Base-by-base conservation (phyloP, 2,888 invertebrate genomes). In the Ochropleura leucogaster region DNA sequence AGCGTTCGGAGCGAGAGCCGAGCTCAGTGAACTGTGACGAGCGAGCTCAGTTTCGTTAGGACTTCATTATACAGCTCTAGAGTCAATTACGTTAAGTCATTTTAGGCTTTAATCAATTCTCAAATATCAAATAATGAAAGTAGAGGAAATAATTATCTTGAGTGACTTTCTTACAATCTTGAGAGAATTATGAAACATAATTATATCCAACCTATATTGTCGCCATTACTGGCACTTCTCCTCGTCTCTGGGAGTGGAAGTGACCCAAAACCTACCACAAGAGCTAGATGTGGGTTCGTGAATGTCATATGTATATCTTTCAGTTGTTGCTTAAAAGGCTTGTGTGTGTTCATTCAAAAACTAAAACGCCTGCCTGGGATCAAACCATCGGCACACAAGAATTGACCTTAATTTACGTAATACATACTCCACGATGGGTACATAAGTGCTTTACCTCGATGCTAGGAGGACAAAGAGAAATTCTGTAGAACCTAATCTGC, bases 1-100 rank as follows among this genome's bases (percentile, higher is more conserved):
- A 59, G 40, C 40, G 55, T 20, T 55, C 6, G 55, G 40, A 59
- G 40, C 16, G 59, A 59, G 30, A 40, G 68, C 49, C n/a, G 74
- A n/a, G 82, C 60, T 60, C 59, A 67, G 72, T 64, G 57, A 67
- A 69, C 69, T 57, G 82, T 59, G 77, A 60, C 69, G 72, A 55
- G 42, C 30, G 49, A 80, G 16, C 82, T 67, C 7, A 16, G 42
- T 72, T 40, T 40, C 67, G 40, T 63, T 60, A 44, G 44, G 49
- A 67, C 76, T 71, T 59, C 71, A 69, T 85, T 69, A 70, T 51
- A 75, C 76, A 51, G 42, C 30, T 30, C 65, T 59, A 44, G 40
- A 49, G n/a, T 57, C 30, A 49, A 70, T 51, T 57, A 40, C 49
- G 62, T 59, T 51, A 9, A 51, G 44, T 67, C 14, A 44, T 59